These are phyloP conservation scores for Augochlora pura DNA, from an alignment of 1,140 invertebrate species.

Conservation along the genomic window DNA sequence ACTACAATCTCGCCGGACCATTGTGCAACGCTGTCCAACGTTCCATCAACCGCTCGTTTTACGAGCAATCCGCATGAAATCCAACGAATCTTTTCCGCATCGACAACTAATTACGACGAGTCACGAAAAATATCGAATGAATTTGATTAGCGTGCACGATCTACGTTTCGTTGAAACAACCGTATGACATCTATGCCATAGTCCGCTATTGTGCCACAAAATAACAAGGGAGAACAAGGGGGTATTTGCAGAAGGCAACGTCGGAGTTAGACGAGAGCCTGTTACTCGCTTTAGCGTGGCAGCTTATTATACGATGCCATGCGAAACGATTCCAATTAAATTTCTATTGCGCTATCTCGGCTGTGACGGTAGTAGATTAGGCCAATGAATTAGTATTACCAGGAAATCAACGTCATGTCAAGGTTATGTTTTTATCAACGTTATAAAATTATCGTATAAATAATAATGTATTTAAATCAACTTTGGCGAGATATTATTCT, in stretches of 20 bases:
- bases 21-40: constrained; percentile 1
- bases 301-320: too few relatives aligned
- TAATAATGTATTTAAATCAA: too few relatives aligned
- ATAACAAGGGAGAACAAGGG: constrained; percentile 23
- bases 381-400: too few relatives aligned
- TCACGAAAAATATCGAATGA: not conserved
- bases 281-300: not conserved
- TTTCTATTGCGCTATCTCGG: constrained; percentile 5
- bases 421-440: too few relatives aligned
- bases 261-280: not conserved
- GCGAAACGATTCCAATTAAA: not conserved
- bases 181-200: constrained; percentile 12
- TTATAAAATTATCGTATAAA: too few relatives aligned
- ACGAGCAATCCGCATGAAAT: not conserved
- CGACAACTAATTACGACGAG: not conserved
- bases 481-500: too few relatives aligned
- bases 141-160: constrained; percentile 24
- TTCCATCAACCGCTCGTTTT: not conserved
- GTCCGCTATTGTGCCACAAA: constrained; percentile 25
- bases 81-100: not conserved
- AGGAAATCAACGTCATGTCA: too few relatives aligned
- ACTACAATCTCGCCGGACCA: not conserved
- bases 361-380: not conserved
- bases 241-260: not conserved
- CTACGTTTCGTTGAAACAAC: not conserved